These are phyloP conservation scores for Rhodinocichla rosea DNA, from an alignment of 2,113 vertebrate genomes.

Conservation along the genomic window DNA sequence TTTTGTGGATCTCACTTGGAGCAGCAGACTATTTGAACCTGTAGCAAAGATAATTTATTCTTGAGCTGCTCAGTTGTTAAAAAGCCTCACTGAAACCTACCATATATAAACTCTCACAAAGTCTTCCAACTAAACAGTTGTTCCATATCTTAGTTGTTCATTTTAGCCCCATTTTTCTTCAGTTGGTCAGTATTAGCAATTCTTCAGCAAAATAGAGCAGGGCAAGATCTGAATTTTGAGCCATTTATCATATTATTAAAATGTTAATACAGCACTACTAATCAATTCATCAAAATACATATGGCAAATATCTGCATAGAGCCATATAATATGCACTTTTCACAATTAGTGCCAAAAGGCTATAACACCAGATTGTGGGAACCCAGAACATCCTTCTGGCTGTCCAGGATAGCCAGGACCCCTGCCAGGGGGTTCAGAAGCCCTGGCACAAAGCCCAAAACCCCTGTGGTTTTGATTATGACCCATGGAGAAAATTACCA, in stretches of 20 bases:
- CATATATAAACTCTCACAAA: background rate
- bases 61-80: background rate
- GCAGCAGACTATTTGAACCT: background rate
- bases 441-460: too few species aligned
- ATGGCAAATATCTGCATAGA: too few species aligned
- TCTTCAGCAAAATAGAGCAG: background rate
- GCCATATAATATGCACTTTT: too few species aligned
- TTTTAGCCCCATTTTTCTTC: background rate
- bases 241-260: background rate
- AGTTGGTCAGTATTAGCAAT: background rate
- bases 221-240: background rate
- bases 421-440: too few species aligned
- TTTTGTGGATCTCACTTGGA: background rate
- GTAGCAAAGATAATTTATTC: background rate
- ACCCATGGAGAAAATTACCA: too few species aligned
- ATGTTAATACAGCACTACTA: too few species aligned
- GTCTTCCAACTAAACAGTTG: background rate
- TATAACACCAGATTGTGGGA: background rate
- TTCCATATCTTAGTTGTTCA: background rate
- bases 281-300: too few species aligned
- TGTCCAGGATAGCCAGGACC: too few species aligned
- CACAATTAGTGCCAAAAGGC: background rate
- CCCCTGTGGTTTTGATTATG: too few species aligned
- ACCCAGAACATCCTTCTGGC: too few species aligned
- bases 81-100: background rate